These are phyloP conservation scores for Axis porcinus DNA, from an alignment of 2,113 vertebrate species.

Conservation along the genomic window DNA sequence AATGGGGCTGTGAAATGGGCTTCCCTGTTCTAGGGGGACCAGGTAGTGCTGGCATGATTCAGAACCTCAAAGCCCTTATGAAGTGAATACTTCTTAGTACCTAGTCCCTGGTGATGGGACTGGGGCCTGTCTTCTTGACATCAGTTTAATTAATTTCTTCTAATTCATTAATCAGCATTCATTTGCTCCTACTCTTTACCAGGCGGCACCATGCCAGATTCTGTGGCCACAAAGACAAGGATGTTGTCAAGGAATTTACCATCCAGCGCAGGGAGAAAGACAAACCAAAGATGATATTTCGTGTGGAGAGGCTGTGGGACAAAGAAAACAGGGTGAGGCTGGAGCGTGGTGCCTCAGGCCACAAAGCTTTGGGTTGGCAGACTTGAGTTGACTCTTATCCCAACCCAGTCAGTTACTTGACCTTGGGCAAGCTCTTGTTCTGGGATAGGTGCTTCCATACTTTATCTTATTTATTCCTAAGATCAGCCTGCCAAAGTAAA, in stretches of 20 bases:
- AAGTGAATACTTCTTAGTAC: not conserved
- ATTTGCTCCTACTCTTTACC: not conserved
- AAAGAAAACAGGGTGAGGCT: not conserved
- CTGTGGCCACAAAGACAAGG: not conserved
- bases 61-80: not conserved
- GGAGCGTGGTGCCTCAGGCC: too few species aligned
- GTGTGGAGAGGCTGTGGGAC: not conserved
- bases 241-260: not conserved
- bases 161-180: not conserved
- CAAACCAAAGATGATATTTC: not conserved
- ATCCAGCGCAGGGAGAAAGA: not conserved
- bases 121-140: not conserved
- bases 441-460: not conserved
- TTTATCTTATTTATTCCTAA: not conserved
- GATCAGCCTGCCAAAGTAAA: not conserved
- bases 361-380: not conserved
- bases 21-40: not conserved
- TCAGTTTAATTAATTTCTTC: not conserved
- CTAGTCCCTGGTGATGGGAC: not conserved
- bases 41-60: not conserved
- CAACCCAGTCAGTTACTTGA: not conserved
- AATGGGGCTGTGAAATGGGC: not conserved
- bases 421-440: not conserved
- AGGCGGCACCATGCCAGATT: not conserved
- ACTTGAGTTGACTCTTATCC: not conserved